Percentiles rank a stretch among this genome's conserved stretches.
These are phyloP conservation scores for Morpho deidamia DNA, from an alignment of 2,888 invertebrate species.

Conservation along the genomic window DNA sequence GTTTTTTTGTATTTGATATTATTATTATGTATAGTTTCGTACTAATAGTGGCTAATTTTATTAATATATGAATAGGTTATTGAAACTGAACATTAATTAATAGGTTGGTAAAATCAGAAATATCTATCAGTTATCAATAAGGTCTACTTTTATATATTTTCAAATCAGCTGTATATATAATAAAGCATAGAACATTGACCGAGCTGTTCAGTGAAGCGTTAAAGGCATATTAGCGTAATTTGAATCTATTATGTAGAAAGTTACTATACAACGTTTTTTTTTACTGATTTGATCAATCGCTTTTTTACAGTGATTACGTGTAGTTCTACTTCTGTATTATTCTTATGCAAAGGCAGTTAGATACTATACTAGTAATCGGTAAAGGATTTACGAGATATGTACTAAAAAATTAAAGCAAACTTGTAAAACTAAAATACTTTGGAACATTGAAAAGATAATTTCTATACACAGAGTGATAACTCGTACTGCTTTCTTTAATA, in stretches of 20 bases:
- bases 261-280: slow-evolving; percentile 12
- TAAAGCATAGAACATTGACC: slow-evolving; percentile 31
- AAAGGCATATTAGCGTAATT: slow-evolving; percentile 27
- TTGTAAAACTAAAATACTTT: no score
- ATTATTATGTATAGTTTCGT: no score
- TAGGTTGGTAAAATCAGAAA: background rate
- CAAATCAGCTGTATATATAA: slow-evolving; percentile 6
- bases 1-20: no score
- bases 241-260: slow-evolving; percentile 31
- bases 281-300: slow-evolving; percentile 1
- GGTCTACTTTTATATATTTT: background rate
- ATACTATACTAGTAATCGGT: no score
- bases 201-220: slow-evolving; percentile 33
- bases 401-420: no score
- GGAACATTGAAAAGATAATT: no score
- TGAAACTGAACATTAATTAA: no score
- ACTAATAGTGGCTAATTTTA: no score
- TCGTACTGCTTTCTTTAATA: no score
- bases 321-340: background rate
- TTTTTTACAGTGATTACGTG: background rate
- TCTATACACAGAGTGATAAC: no score
- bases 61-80: no score
- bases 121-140: background rate
- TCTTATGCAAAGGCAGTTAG: background rate
- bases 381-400: no score